Evolutionary conservation across 2,113 vertebrate species (phyloP).

Genomic region (Alethe castanea): DNA sequence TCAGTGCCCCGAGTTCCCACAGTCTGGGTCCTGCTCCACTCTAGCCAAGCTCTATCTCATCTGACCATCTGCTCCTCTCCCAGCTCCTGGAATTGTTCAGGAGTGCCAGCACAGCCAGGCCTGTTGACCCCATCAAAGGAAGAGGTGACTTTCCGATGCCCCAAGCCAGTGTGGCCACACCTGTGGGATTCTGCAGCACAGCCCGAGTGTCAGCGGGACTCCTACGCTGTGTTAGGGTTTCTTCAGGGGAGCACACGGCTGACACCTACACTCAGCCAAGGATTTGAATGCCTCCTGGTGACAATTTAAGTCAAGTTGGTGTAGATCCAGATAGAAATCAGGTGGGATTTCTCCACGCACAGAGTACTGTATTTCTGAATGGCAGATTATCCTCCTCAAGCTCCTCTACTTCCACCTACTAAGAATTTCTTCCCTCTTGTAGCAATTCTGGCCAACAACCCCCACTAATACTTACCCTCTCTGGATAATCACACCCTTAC

Average conservation of each 20-base stretch:
- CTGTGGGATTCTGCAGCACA: accelerated
- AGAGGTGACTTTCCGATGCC: accelerated
- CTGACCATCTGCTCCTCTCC: not conserved
- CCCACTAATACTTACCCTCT: conserved; percentile 23
- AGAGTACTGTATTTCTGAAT: not conserved
- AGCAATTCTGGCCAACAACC: not conserved
- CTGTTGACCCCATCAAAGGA: not conserved
- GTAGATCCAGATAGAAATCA: not conserved
- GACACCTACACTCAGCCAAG: accelerated
- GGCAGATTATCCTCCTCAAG: not conserved
- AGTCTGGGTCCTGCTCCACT: not conserved
- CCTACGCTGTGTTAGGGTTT: accelerated
- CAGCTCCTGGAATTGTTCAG: not conserved
- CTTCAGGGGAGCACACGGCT: not conserved
- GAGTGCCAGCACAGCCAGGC: not conserved
- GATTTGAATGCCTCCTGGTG: accelerated
- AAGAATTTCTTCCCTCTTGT: not conserved
- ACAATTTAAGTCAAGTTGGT: not conserved
- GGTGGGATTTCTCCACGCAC: not conserved
- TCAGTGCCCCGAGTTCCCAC: accelerated
- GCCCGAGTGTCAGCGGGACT: accelerated
- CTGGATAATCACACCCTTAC: conserved; percentile 61
- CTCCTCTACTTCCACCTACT: not conserved
- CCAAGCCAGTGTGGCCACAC: accelerated
- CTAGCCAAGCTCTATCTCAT: not conserved